Evolutionary conservation across 2,888 invertebrate genomes (phyloP), one percentile per base, ranked within the genome.

Genomic region (Synergus laeviventris): DNA sequence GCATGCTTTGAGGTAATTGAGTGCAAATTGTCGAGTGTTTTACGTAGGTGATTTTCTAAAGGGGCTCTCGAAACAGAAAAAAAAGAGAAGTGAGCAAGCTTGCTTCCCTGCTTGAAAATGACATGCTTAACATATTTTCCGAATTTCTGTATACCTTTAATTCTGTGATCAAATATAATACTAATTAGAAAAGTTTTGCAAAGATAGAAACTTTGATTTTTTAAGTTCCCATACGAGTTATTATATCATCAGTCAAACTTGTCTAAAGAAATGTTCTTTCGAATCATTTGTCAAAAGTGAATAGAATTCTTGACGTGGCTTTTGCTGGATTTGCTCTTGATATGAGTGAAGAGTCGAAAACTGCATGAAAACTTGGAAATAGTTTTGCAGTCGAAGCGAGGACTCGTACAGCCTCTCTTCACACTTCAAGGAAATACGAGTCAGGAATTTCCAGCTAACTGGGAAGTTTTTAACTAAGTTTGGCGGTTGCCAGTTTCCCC

Each of bases 391-490:
- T 49, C 49, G 62, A 75, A 75, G 74, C 79, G 54, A 78, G 75
- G 66, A 77, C 77, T 61, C 77, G 76, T 73, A 45, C 73, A 78
- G 80, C 77, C 77, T 81, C 73, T 74, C 78, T 84, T 80, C 81
- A 79, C 83, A 83, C 81, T 84, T 83, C 79, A 78, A 78, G 79
- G 75, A 81, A 82, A 82, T 81, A 84, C 85, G 84, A 86, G 85
- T 83, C 83, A 80, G 83, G 84, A 87, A 89, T 89, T 89, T 87
- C 87, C 80, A 84, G 88, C 89, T 88, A 88, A 89, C 89, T 89
- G 84, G 81, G 85, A 89, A 89, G 88, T 90, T 90, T 89, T 87
- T 89, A 89, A 90, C 89, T 88, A 86, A 90, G 88, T 89, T 89
- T 78, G 78, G 85, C 83, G 87, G 87, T 86, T 86, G 83, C 84